Conservation (phyloP, 2,888 invertebrate species). For the Drosophila anceps region DNA sequence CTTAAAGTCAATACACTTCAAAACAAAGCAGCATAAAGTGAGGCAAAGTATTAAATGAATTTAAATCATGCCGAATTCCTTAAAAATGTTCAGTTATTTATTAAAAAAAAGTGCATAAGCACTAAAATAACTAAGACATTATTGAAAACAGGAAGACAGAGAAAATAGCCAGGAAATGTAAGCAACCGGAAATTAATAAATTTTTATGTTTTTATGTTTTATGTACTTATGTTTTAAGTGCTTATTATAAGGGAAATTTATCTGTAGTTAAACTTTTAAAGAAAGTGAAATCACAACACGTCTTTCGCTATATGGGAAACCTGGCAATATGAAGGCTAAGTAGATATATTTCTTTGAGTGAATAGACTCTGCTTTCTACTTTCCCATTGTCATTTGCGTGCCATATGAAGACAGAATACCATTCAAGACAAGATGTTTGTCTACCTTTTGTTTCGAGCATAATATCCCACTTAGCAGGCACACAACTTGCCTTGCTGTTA, state of each 20-base stretch:
- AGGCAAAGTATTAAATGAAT: not conserved
- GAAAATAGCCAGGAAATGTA: not conserved
- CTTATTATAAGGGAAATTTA: not conserved
- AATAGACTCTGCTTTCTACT: not conserved
- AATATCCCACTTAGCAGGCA: slow-evolving; percentile 24
- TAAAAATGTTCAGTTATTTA: not conserved
- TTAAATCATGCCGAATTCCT: not conserved
- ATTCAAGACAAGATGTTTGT: not conserved
- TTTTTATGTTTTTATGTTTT: not conserved
- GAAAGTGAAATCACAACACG: not conserved
- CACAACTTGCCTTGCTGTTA: not conserved
- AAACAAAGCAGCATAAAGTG: not conserved
- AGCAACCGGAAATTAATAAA: not conserved
- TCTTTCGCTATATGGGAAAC: not conserved
- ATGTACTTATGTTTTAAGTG: not conserved
- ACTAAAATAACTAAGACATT: not conserved
- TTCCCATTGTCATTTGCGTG: not conserved
- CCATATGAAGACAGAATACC: not conserved
- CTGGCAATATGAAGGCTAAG: not conserved
- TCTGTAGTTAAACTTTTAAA: not conserved
- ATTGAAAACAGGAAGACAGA: not conserved
- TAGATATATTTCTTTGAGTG: not conserved
- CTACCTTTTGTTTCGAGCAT: slow-evolving; percentile 22
- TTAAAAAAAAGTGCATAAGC: not conserved
- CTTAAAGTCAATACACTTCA: too few relatives aligned